Evolutionary conservation across 2,888 invertebrate genomes (phyloP), one percentile per base, ranked within the genome.

Genomic region (Troides oblongomaculatus): DNA sequence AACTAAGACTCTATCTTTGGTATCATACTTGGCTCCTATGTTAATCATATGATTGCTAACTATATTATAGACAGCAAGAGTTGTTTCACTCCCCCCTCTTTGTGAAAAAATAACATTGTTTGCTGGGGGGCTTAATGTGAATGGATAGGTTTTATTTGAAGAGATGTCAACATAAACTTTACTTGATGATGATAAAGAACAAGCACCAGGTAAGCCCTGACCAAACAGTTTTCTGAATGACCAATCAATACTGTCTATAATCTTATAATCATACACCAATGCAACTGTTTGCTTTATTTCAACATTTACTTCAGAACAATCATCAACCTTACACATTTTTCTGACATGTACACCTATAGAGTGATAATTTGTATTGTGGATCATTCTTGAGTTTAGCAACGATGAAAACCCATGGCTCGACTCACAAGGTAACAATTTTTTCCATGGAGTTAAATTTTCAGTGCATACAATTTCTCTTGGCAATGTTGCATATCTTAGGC

Each of bases 371-470:
- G 98, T 97, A 81, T 98, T 97, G 84, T 98, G 98, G 69, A 99
- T 96, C 84, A 96, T 95, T 67, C 97, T 96, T 0, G 99, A 97
- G 86, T 98, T 98, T 6, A 99, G 93, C 65, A 99, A 88, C 0
- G 97, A 95, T 21, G 97, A 96, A 76, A 99, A 93, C 2, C 99
- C 99, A 80, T 95, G 94, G 84, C 94, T 96, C n/a, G 96, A 96
- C 86, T 97, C 97, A 89, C 99, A 99, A 0, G 99, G 99, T 62
- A 99, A 87, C 6, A 99, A 91, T 84, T 99, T 99, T 81, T 98
- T 98, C 97, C 99, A 99, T 0, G 99, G 99, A 18, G 99, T 99
- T 78, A 99, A 92, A 92, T 99, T 99, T 92, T 99, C 99, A 0
- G 99, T 99, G 83, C 99, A 99, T 5, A 99, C 98, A 78, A 98